Percentiles rank a stretch among this genome's conserved stretches.
Conservation (phyloP, 1,140 invertebrate species). For the Lineus longissimus region DNA sequence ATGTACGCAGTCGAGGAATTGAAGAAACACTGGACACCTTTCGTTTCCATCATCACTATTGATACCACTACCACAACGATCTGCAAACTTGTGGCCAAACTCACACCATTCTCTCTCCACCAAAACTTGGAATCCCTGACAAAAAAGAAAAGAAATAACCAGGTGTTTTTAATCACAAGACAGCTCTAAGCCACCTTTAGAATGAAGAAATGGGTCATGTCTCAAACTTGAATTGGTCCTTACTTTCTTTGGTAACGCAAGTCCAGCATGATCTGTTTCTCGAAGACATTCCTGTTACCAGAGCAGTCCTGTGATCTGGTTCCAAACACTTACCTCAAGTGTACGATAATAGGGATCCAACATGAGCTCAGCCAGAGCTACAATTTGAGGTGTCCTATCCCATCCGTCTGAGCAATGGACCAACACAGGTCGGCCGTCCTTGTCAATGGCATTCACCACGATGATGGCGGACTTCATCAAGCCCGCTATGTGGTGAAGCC, state of each 20-base stretch:
- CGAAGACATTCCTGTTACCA: too few species aligned
- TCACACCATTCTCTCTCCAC: slow-evolving; percentile 93
- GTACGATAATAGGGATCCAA: slow-evolving; percentile 92
- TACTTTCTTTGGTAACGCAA: too few species aligned
- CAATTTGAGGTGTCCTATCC: slow-evolving; percentile 94
- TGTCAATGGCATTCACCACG: slow-evolving; percentile 74
- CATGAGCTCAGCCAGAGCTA: slow-evolving; percentile 83
- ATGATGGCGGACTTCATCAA: slow-evolving; percentile 75
- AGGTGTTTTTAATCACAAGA: neutral
- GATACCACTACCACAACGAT: slow-evolving; percentile 83
- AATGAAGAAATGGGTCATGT: neutral
- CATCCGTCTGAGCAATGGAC: slow-evolving; percentile 97
- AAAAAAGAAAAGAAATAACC: slow-evolving; percentile 19
- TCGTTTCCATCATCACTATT: slow-evolving; percentile 84
- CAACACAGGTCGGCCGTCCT: slow-evolving; percentile 64
- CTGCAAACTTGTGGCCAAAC: slow-evolving; percentile 95
- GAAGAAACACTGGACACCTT: slow-evolving; percentile 91
- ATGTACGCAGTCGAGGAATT: slow-evolving; percentile 95
- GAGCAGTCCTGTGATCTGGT: too few species aligned
- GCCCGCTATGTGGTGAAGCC: slow-evolving; percentile 84
- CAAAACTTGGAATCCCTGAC: slow-evolving; percentile 82
- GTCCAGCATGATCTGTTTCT: too few species aligned
- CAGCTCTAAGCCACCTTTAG: neutral
- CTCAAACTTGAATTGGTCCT: too few species aligned
- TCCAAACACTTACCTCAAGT: slow-evolving; percentile 71